These are phyloP conservation scores for Stichodactyla mertensii DNA, from an alignment of 64 coral and sea anemone genomes.

Conservation along the genomic window DNA sequence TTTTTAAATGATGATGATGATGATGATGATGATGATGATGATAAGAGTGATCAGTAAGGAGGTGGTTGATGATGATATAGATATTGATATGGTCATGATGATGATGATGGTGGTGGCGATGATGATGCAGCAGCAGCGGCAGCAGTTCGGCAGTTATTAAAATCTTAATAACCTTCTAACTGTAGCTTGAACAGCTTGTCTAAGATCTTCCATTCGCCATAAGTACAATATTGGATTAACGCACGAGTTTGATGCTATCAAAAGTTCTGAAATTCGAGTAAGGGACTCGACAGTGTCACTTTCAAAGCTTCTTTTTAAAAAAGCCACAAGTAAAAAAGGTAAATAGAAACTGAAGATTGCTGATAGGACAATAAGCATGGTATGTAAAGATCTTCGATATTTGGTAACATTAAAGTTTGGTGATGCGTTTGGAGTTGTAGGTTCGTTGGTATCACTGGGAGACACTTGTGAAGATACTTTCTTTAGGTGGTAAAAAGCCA, in stretches of 20 bases:
- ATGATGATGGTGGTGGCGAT: too few relatives aligned
- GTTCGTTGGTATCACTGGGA: neutral
- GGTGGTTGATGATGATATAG: too few relatives aligned
- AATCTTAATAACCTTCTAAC: neutral
- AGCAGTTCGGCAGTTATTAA: neutral
- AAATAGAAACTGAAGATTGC: neutral
- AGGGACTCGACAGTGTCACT: neutral
- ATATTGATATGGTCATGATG: too few relatives aligned
- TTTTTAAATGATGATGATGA: too few relatives aligned
- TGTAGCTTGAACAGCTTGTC: neutral
- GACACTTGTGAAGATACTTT: neutral
- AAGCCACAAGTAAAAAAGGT: neutral
- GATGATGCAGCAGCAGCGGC: too few relatives aligned
- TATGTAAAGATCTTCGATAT: neutral
- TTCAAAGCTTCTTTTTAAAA: neutral
- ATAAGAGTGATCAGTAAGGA: too few relatives aligned
- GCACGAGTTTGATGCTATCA: neutral
- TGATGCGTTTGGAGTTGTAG: neutral
- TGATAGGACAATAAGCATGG: neutral
- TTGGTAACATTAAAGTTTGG: slow-evolving; percentile 12
- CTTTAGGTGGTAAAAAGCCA: neutral
- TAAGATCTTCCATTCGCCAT: slow-evolving; percentile 10
- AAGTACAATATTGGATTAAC: slow-evolving; percentile 7
- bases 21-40: too few relatives aligned
- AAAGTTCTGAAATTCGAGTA: neutral